A percentile compares a stretch with the other conserved stretches of the same genome.
These are phyloP conservation scores for Syngnathus typhle DNA, from an alignment of 2,113 vertebrate genomes.

Conservation along the genomic window DNA sequence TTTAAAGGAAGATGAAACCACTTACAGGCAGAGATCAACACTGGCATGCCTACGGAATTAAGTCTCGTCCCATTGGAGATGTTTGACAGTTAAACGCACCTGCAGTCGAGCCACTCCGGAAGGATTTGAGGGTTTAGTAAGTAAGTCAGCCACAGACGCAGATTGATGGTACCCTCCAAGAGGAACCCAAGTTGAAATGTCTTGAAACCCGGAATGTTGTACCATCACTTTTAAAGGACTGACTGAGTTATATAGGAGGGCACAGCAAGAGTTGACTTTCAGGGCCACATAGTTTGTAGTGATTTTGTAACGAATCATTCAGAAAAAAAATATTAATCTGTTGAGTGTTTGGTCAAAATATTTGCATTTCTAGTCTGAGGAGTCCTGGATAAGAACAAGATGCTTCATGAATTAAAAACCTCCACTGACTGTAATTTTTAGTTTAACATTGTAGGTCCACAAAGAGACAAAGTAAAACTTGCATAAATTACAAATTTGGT, in stretches of 20 bases:
- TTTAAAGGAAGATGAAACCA: background rate
- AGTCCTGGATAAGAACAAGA: background rate
- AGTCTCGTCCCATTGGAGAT: background rate
- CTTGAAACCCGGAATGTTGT: background rate
- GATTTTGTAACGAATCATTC: background rate
- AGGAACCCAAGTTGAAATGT: background rate
- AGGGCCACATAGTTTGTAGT: background rate
- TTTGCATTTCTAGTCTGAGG: background rate
- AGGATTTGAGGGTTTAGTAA: background rate
- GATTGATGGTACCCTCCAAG: background rate
- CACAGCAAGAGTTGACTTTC: background rate
- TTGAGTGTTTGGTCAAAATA: background rate
- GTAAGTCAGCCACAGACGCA: background rate
- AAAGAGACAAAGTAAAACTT: too few species aligned
- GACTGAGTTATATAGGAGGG: background rate
- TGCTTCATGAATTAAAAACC: background rate
- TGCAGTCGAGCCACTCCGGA: background rate
- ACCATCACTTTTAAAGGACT: background rate
- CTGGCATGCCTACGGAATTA: background rate
- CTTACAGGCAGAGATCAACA: background rate
- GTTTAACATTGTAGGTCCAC: too few species aligned
- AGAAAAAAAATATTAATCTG: background rate
- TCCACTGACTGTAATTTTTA: too few species aligned
- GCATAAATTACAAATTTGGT: background rate
- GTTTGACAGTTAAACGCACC: background rate